These are phyloP conservation scores for Acrossocheilus wenchowensis DNA, from an alignment of 2,797 vertebrate genomes.

Conservation along the genomic window DNA sequence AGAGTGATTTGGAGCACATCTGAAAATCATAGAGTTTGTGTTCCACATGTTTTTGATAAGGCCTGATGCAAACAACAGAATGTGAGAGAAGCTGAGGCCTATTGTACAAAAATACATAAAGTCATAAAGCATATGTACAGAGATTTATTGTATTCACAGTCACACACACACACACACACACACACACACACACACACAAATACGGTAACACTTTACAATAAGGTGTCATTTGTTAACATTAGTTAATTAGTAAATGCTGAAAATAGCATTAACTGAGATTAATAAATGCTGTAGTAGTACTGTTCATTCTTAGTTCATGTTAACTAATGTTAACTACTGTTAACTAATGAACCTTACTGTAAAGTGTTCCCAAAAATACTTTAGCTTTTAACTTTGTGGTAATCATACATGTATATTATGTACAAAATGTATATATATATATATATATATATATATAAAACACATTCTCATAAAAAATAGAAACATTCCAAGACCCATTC, in stretches of 20 bases:
- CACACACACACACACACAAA: too few species aligned
- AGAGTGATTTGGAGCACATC: conserved; percentile 74
- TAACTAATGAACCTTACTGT: not conserved
- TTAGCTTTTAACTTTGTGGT: not conserved
- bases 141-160: conserved; percentile 35
- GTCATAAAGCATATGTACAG: conserved; percentile 30
- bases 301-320: not conserved
- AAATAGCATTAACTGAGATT: too few species aligned
- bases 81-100: conserved; percentile 40
- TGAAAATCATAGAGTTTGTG: conserved; percentile 70
- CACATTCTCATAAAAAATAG: not conserved
- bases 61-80: conserved; percentile 63
- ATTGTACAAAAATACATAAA: conserved; percentile 37
- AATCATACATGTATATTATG: not conserved
- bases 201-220: too few species aligned
- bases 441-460: too few species aligned
- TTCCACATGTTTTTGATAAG: conserved; percentile 77
- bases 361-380: not conserved
- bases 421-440: not conserved
- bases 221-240: not conserved
- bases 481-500: not conserved
- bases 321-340: too few species aligned
- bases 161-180: not conserved
- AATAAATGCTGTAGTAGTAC: not conserved
- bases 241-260: not conserved